Evolutionary conservation across 1,140 invertebrate genomes (phyloP), one percentile per base, ranked within the genome.

Genomic region (Ceratitis capitata): DNA sequence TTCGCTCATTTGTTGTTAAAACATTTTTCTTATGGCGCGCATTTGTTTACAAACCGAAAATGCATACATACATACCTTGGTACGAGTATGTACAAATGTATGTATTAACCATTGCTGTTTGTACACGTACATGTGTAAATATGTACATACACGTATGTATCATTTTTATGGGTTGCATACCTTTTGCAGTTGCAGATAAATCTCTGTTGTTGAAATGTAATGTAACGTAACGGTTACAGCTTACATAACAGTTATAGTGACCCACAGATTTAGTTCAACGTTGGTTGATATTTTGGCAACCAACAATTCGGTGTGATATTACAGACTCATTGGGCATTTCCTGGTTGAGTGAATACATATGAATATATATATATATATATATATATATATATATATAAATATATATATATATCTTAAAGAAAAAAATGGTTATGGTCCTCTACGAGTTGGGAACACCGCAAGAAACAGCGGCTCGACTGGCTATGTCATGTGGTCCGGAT

Each of bases 181-280:
- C n/a, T n/a, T n/a, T n/a, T n/a, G n/a, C n/a, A n/a, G n/a, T n/a
- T n/a, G 19, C 69, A 78, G 16, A 39, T 45, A 45, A 45, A 32
- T 26, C 32, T 7, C 69, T 23, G n/a, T 9, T 45, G n/a, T 45
- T 42, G 19, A 45, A 78, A 45, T 39, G 19, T 12, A 23, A 78
- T n/a, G 42, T 19, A 45, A 23, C 64, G 0, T 9, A 7, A 47
- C 14, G 14, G 45, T 47, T 47, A 53, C 9, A 6, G 4, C 19
- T 78, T 78, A 78, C 69, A 78, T 78, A 78, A 78, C n/a, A 78
- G 39, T 78, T 45, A 78, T 26, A 78, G 69, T 78, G 69, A 78
- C 69, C 69, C 69, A 78, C 69, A 78, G 69, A 78, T 78, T 42
- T 23, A 78, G 69, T 78, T 78, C 39, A 78, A 45, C 39, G 19